Percentiles rank a stretch among this genome's conserved stretches.
Conservation (phyloP, 2,888 invertebrate species). For the Gonocerus acuteangulatus region DNA sequence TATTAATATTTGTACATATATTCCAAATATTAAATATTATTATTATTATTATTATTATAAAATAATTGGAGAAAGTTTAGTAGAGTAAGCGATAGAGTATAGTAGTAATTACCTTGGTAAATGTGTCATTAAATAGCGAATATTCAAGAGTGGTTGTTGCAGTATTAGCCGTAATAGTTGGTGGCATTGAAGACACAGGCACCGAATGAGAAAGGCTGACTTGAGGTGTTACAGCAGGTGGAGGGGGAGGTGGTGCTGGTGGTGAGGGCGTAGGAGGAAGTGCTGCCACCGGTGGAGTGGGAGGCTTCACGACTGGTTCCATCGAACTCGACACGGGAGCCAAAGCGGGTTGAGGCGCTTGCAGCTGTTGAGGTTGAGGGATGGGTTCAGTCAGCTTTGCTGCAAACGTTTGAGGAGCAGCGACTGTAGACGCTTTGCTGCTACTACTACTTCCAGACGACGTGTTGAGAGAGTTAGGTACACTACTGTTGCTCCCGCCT, state of each 20-base stretch:
- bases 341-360: slow-evolving; percentile 32
- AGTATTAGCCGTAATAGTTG: slow-evolving; percentile 28
- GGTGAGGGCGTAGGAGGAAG: slow-evolving; percentile 29
- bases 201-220: slow-evolving; percentile 28
- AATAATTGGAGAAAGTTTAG: too few species aligned
- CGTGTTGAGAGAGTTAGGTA: slow-evolving; percentile 48
- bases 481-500: slow-evolving; percentile 40
- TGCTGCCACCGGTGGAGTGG: slow-evolving; percentile 16
- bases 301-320: slow-evolving; percentile 39
- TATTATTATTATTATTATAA: too few species aligned
- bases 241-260: slow-evolving; percentile 24
- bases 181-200: slow-evolving; percentile 29
- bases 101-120: slow-evolving; percentile 51
- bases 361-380: slow-evolving; percentile 40
- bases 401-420: slow-evolving; percentile 57
- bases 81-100: too few species aligned
- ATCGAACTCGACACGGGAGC: slow-evolving; percentile 39
- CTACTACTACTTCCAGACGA: slow-evolving; percentile 36
- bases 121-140: slow-evolving; percentile 76
- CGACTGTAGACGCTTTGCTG: slow-evolving; percentile 47
- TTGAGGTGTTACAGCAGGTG: slow-evolving; percentile 12
- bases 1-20: too few species aligned
- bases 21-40: too few species aligned
- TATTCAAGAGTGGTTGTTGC: slow-evolving; percentile 58
- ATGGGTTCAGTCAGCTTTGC: slow-evolving; percentile 54